Evolutionary conservation across 2,113 vertebrate species (phyloP), one percentile per base, ranked within the genome.

Genomic region (Glaucomys volans): DNA sequence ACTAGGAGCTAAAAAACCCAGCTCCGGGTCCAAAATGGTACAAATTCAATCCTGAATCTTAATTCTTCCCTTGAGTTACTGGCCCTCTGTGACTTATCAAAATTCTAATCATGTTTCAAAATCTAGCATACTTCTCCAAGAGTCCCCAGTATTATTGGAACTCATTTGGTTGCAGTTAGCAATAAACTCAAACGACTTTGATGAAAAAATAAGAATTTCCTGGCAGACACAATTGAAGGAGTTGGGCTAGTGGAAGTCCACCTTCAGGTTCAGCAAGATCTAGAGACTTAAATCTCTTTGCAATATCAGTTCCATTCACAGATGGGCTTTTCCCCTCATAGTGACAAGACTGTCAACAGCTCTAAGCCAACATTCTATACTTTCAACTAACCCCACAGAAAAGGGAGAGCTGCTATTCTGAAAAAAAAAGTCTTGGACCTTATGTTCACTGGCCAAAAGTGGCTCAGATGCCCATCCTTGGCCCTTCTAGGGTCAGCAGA

Each of bases 301-400:
- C 35, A 76, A 76, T 47, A 52, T 13, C 35, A 75, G n/a, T 17
- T 91, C 42, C 59, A 57, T 77, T 35, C 67, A 83, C 37, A 93
- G 40, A 40, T 12, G 4, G 76, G 16, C 11, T 94, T 87, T 87
- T 93, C 40, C 54, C n/a, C 7, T 79, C 87, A 30, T n/a, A 59
- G 40, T 91, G 75, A 44, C 87, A 91, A 92, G 42, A 71, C 79
- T 79, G 75, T 47, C 83, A 87, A 12, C 14, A 89, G 92, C 64
- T 81, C 83, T 66, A 69, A 93, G 47, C 69, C 87, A 95, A 62
- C 5, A 84, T 79, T 69, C 28, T 59, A 67, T 1, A 30, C 24
- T 75, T 37, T 77, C 75, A 80, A 44, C 44, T 87, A 84, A 87
- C 7, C 18, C 50, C 75, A 50, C 30, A 95, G 95, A 92, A 94